Conservation (phyloP, 2,113 vertebrate species). For the Osmerus mordax region DNA sequence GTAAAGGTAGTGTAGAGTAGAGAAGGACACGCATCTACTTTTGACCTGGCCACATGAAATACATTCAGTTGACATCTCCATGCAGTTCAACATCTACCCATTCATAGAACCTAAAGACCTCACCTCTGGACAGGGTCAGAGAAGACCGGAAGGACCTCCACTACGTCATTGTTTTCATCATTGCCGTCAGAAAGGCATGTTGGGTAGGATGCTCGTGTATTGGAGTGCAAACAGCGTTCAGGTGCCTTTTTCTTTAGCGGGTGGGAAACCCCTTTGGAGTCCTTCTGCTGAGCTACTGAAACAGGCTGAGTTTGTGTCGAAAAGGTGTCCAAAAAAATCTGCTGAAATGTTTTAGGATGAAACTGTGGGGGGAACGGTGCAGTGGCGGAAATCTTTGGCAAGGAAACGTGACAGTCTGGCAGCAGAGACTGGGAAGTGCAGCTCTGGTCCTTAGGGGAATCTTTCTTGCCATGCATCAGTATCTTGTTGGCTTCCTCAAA, state of each 20-base stretch:
- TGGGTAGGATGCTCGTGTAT: conserved; percentile 25
- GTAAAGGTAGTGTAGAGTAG: too few relatives aligned
- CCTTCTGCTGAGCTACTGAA: too few relatives aligned
- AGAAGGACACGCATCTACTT: too few relatives aligned
- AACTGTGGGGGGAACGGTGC: not conserved
- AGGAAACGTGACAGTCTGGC: not conserved
- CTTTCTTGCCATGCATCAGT: conserved; percentile 58
- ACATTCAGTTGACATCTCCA: too few relatives aligned
- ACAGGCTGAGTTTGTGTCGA: too few relatives aligned
- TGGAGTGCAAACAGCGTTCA: conserved; percentile 36
- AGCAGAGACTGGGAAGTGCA: not conserved
- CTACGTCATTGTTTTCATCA: conserved; percentile 75
- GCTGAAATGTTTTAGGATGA: conserved; percentile 24
- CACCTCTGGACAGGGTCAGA: conserved; percentile 82
- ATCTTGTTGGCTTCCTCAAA: conserved; percentile 81
- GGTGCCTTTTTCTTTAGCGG: too few relatives aligned
- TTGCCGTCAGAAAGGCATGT: conserved; percentile 30
- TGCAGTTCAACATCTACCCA: too few relatives aligned
- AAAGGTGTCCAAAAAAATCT: not conserved
- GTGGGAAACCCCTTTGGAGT: too few relatives aligned
- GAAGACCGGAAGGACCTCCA: conserved; percentile 74
- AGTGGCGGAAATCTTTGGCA: not conserved
- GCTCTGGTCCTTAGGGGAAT: not conserved
- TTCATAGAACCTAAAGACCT: conserved; percentile 36
- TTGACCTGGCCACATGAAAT: too few relatives aligned